Percentiles rank a stretch among this genome's conserved stretches.
These are phyloP conservation scores for Pelmatolapia mariae DNA, from an alignment of 2,113 vertebrate species.

Conservation along the genomic window DNA sequence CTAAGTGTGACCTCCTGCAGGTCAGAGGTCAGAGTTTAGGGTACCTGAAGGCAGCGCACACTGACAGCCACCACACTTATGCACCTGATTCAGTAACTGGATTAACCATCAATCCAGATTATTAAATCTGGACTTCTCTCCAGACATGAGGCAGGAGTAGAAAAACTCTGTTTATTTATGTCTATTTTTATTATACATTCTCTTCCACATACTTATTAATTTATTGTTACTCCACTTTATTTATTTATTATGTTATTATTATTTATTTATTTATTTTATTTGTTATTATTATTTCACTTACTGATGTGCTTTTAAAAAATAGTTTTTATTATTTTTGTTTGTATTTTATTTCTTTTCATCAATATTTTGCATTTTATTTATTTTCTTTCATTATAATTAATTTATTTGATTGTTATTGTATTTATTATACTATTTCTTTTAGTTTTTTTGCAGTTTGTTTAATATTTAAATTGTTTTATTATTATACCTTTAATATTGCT, in stretches of 20 bases:
- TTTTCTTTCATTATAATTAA: background rate
- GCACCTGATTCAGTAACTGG: background rate
- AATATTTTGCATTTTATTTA: background rate
- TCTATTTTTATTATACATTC: background rate
- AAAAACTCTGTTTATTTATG: background rate
- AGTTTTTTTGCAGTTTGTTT: too few species aligned
- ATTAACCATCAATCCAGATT: background rate
- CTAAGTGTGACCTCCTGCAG: background rate
- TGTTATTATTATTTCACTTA: background rate
- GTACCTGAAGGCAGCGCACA: background rate
- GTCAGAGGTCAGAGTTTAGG: slow-evolving; percentile 21
- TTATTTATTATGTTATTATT: background rate
- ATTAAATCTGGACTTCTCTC: background rate
- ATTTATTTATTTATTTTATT: background rate
- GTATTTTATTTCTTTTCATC: background rate
- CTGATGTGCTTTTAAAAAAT: background rate
- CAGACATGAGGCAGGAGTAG: background rate
- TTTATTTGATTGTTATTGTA: background rate
- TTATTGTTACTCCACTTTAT: background rate
- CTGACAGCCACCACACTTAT: background rate
- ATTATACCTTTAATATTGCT: background rate
- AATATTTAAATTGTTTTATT: background rate
- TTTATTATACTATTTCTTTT: background rate
- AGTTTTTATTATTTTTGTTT: background rate
- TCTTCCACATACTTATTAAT: background rate